Evolutionary conservation across 2,888 invertebrate genomes (phyloP).

Genomic region (Drosophila stalkeri): DNA sequence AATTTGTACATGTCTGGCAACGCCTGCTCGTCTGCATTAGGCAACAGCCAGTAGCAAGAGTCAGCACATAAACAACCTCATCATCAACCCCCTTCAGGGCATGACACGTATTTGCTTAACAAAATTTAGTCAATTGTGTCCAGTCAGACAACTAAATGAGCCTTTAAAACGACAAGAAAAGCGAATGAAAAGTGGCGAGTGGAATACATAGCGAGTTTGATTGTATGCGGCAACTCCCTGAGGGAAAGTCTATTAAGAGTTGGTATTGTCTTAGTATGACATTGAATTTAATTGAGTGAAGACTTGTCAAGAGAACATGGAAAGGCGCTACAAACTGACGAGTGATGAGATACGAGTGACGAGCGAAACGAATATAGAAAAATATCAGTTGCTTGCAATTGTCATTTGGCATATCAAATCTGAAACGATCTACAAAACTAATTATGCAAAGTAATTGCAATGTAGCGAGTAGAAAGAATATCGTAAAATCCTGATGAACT

Average conservation of each 20-base stretch:
- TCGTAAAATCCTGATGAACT: no score
- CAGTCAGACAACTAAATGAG: neutral
- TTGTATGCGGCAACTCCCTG: neutral
- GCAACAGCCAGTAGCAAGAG: conserved; percentile 20
- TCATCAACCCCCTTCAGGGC: conserved; percentile 6
- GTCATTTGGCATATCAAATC: no score
- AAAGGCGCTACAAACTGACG: no score
- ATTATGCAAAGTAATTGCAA: no score
- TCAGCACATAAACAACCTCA: neutral
- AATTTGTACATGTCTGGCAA: conserved; percentile 41
- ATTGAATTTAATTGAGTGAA: neutral
- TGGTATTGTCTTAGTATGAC: neutral
- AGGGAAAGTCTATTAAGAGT: neutral
- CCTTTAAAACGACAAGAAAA: neutral
- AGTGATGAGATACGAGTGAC: no score
- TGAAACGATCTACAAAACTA: no score
- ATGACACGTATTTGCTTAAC: conserved; percentile 43
- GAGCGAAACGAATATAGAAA: no score
- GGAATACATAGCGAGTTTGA: no score
- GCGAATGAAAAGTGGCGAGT: neutral
- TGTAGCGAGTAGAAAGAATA: no score
- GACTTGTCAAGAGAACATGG: no score
- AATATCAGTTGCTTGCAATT: no score
- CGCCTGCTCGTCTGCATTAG: conserved; percentile 33
- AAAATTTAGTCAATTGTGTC: conserved; percentile 27